Conservation (phyloP, 1,140 invertebrate species). For the Pogonomyrmex californicus region DNA sequence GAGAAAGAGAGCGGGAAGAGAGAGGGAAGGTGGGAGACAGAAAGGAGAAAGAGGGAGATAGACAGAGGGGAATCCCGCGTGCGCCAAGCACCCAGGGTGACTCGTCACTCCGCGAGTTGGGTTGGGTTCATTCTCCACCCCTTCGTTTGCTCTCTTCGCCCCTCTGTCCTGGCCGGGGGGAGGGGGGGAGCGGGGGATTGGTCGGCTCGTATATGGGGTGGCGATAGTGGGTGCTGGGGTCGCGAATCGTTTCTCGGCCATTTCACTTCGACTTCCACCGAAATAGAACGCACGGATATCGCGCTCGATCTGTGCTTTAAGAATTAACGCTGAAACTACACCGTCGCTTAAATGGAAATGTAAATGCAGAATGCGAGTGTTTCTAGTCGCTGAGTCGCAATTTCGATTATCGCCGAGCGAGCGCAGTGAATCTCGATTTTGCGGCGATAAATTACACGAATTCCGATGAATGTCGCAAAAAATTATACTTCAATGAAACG, state of each 20-base stretch:
- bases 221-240: constrained; percentile 66
- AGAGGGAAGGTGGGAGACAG: constrained; percentile 13
- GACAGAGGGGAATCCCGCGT: constrained; percentile 68
- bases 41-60: neutral
- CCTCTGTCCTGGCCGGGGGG: too few species aligned
- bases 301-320: constrained; percentile 67
- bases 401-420: constrained; percentile 25
- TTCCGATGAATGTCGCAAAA: neutral
- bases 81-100: constrained; percentile 67
- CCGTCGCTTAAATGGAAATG: constrained; percentile 39
- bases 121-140: constrained; percentile 62
- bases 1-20: constrained; percentile 3
- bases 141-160: constrained; percentile 2
- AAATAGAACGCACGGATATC: constrained; percentile 75
- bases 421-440: neutral
- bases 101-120: constrained; percentile 72
- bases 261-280: constrained; percentile 68
- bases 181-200: constrained; percentile 44
- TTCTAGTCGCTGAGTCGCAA: constrained; percentile 9
- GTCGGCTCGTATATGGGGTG: constrained; percentile 61
- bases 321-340: constrained; percentile 65
- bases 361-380: constrained; percentile 51
- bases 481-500: neutral
- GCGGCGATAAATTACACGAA: neutral
- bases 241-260: constrained; percentile 74